Evolutionary conservation across 1,140 invertebrate species (phyloP).

Genomic region (Drosophila nasuta): DNA sequence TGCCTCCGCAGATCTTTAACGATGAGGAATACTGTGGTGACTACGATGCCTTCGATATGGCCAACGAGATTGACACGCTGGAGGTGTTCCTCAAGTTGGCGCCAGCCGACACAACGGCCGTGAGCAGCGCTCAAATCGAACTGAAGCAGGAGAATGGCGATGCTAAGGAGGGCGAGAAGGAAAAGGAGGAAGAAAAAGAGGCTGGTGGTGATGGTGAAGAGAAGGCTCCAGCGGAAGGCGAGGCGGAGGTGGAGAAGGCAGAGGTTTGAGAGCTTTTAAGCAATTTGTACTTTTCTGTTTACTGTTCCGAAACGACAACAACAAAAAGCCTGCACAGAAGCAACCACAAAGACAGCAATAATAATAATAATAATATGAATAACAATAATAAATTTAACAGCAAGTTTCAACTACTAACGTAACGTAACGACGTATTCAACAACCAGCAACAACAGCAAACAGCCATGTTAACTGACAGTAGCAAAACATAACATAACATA

Average conservation of each 20-base stretch:
- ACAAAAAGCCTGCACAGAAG: slow-evolving; percentile 53
- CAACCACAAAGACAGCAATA: slow-evolving; percentile 57
- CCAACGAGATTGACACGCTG: slow-evolving; percentile 95
- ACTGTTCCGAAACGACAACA: slow-evolving; percentile 64
- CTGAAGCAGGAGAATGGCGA: slow-evolving; percentile 83
- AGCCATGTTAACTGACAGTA: slow-evolving; percentile 57
- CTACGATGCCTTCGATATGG: slow-evolving; percentile 96
- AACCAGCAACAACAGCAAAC: slow-evolving; percentile 5
- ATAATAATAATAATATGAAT: slow-evolving; percentile 44
- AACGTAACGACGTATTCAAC: slow-evolving; percentile 25
- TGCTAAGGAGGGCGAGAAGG: slow-evolving; percentile 37
- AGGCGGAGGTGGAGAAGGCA: slow-evolving; percentile 42
- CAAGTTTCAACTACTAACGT: slow-evolving; percentile 44
- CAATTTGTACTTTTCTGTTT: slow-evolving; percentile 73
- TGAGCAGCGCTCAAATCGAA: slow-evolving; percentile 85
- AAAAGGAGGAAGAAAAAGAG: slow-evolving; percentile 26
- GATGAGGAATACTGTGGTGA: slow-evolving; percentile 97
- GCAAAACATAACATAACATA: slow-evolving; percentile 46
- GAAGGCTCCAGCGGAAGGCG: slow-evolving; percentile 45
- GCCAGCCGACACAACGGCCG: slow-evolving; percentile 84
- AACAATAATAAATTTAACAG: slow-evolving; percentile 56
- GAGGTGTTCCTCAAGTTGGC: slow-evolving; percentile 93
- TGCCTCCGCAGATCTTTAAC: slow-evolving; percentile 97
- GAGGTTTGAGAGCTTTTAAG: slow-evolving; percentile 73
- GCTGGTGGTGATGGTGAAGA: slow-evolving; percentile 40